Evolutionary conservation across 2,797 vertebrate species (phyloP).

Genomic region (Acanthurus lineatus): DNA sequence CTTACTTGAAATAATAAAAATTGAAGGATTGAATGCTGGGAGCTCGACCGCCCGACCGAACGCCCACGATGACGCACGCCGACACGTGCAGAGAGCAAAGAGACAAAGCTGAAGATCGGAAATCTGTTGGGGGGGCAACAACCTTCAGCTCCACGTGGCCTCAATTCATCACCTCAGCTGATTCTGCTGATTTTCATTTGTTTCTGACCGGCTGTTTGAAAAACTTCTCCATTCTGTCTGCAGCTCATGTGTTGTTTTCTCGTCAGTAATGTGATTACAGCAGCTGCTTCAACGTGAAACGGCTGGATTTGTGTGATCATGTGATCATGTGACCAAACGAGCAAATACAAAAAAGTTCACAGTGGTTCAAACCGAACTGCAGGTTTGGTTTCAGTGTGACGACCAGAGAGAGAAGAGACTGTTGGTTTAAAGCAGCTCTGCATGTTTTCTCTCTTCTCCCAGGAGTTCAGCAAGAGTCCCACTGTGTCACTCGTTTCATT

Average conservation of each 20-base stretch:
- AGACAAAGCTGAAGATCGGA: not conserved
- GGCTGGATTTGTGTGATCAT: too few relatives aligned
- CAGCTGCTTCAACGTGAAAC: not conserved
- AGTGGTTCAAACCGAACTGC: too few relatives aligned
- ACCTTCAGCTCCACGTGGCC: not conserved
- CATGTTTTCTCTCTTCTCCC: too few relatives aligned
- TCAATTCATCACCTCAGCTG: too few relatives aligned
- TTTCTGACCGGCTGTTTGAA: not conserved
- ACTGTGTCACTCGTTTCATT: too few relatives aligned
- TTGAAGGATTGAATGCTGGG: constrained; percentile 27
- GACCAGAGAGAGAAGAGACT: too few relatives aligned
- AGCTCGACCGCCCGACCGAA: constrained; percentile 16
- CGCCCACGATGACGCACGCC: constrained; percentile 38
- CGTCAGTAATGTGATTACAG: not conserved
- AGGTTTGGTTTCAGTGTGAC: too few relatives aligned
- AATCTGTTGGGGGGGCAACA: not conserved
- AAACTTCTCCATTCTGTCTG: not conserved
- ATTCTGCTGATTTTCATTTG: not conserved
- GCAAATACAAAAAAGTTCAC: too few relatives aligned
- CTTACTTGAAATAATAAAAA: constrained; percentile 43
- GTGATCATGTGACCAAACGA: too few relatives aligned
- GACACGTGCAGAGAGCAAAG: not conserved
- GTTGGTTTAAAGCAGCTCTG: too few relatives aligned
- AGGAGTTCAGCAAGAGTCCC: too few relatives aligned
- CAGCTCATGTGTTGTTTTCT: not conserved